Evolutionary conservation across 2,113 vertebrate species (phyloP), one percentile per base, ranked within the genome.

Genomic region (Willisornis vidua): DNA sequence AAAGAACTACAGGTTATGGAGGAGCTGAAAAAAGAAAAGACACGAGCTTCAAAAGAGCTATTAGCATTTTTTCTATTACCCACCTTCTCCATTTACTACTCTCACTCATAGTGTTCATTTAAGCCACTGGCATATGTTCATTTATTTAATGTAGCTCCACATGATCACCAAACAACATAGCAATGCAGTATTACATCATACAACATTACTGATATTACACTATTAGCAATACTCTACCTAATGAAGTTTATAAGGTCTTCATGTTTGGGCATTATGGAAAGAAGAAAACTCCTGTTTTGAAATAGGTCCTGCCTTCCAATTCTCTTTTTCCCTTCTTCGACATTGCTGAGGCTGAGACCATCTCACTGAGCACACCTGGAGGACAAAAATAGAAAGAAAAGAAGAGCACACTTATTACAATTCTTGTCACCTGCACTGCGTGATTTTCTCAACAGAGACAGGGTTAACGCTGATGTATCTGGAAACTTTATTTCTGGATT

Each of bases 91-190:
- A 59, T 86, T 71, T 68, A 65, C 29, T 89, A 48, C 43, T 82
- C 39, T 89, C 45, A 81, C 41, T 81, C 61, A 84, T 46, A 82
- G n/a, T 31, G 86, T 67, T 95, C 68, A 93, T 87, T 97, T 77
- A 81, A 89, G 65, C 39, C 77, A 54, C 29, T 43, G 65, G 68
- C n/a, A 49, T 33, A 77, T 3, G 14, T 23, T 89, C 28, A 48
- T 80, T 85, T 91, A 77, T 59, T 85, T 77, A 76, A 71, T 8
- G 48, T 39, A 85, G 54, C 43, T 58, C 39, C 49, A 55, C 6
- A 4, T 5, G 31, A 74, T 58, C 61, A 75, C 17, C 35, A 37
- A 66, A 86, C 29, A 84, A 62, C 15, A 54, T 1, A 49, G 45
- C 16, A 73, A 41, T 65, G 58, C 37, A 41, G 22, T 22, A 66